Evolutionary conservation across 2,797 vertebrate species (phyloP).

Genomic region (Lophius americanus): DNA sequence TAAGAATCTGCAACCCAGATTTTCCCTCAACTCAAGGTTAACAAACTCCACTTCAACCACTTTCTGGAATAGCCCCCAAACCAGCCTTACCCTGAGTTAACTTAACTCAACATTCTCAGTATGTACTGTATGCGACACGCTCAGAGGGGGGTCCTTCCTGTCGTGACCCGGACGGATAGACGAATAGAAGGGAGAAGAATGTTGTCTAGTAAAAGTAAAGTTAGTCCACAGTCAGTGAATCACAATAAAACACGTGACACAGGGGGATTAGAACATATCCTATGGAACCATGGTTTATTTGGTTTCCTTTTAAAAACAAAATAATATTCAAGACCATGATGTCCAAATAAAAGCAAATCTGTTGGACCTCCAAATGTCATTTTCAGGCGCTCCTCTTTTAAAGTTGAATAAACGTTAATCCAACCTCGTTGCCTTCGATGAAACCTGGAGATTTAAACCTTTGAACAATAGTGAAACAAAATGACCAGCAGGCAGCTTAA

Average conservation of each 20-base stretch:
- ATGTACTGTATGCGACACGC: no score
- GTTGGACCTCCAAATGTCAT: not conserved
- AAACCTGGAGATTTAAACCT: slow-evolving; percentile 23
- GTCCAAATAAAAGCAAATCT: slow-evolving; percentile 21
- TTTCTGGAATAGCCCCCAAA: no score
- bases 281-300: slow-evolving; percentile 34
- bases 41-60: no score
- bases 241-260: not conserved
- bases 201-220: no score
- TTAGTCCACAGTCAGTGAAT: no score
- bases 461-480: slow-evolving; percentile 19
- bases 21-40: no score
- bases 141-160: no score
- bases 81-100: no score
- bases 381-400: slow-evolving; percentile 6
- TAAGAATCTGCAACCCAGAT: no score
- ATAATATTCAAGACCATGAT: slow-evolving; percentile 6
- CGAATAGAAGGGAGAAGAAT: no score
- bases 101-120: no score
- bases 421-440: slow-evolving; percentile 7
- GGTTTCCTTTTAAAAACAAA: slow-evolving; percentile 35
- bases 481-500: not conserved
- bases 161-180: no score
- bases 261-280: not conserved
- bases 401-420: not conserved